A percentile compares a stretch with the other conserved stretches of the same genome.
Conservation (phyloP, 1,140 invertebrate genomes). For the Bursaphelenchus mucronatus region DNA sequence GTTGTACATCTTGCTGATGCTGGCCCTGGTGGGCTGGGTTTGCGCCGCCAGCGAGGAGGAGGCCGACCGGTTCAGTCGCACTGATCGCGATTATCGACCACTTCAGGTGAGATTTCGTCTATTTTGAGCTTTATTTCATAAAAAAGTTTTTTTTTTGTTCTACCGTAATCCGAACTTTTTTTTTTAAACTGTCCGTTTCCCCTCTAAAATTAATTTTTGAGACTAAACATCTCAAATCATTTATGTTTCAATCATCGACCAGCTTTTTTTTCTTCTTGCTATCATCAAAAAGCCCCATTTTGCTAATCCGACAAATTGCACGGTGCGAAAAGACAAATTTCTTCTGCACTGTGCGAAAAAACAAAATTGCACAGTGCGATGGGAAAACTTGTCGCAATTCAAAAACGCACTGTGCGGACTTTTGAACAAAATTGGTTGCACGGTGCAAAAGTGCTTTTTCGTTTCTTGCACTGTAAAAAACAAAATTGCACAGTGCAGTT, state of each 20-base stretch:
- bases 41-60: conserved; percentile 21
- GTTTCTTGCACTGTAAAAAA: too few species aligned
- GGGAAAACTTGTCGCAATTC: too few species aligned
- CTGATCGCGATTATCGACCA: conserved; percentile 48
- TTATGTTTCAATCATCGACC: not conserved
- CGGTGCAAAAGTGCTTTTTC: too few species aligned
- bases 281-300: too few species aligned
- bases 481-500: too few species aligned
- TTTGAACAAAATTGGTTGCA: too few species aligned
- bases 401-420: too few species aligned
- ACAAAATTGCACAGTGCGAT: too few species aligned
- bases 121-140: not conserved
- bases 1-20: not conserved
- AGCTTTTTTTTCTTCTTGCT: not conserved
- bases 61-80: conserved; percentile 33
- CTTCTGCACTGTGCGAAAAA: too few species aligned
- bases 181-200: too few species aligned
- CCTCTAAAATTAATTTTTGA: not conserved
- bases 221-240: not conserved
- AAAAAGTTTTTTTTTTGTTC: not conserved
- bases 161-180: not conserved
- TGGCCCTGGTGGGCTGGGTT: conserved; percentile 10
- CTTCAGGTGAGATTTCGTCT: conserved; percentile 33
- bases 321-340: too few species aligned
- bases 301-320: too few species aligned